Evolutionary conservation across 2,797 vertebrate species (phyloP), one percentile per base, ranked within the genome.

Genomic region (Holocentrus rufus): DNA sequence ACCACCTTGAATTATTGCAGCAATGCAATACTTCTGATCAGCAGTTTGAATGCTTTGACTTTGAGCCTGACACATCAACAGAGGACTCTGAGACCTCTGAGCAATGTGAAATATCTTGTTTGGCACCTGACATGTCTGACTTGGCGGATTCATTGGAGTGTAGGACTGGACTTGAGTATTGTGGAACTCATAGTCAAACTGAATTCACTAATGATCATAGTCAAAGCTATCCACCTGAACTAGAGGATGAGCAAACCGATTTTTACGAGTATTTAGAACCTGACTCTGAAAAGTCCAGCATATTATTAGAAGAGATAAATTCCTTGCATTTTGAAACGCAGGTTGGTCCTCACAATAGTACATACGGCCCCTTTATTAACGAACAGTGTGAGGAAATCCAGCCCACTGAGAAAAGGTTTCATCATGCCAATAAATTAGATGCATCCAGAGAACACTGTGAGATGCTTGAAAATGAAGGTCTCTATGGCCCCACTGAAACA

Each of bases 61-160:
- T 70, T 0, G 89, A 90, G 80, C 78, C 87, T 72, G 89, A 89
- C 42, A 27, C 77, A 55, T 89, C 81, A 68, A 77, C 76, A 57
- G 83, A 86, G 46, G 84, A 85, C 70, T 88, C 14, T 27, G 65
- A 69, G 54, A 74, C 75, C 62, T 78, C 77, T 67, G 88, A 90
- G 80, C 82, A 81, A 79, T 68, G 74, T 67, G 60, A 79, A 52
- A 58, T 23, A 44, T 42, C 66, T 10, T 72, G 15, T 62, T 80
- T 65, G 30, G 59, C 59, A 23, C 15, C 59, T 1, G 49, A 71
- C 39, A 18, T 61, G 49, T 76, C 69, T 54, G 77, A 84, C 60
- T 87, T 75, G 0, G 39, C 54, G 67, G 83, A 90, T 47, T 72
- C 63, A 10, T 60, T 79, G 46, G 79, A 82, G 44, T 75, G 50